These are phyloP conservation scores for Lepidochrysops patricia DNA, from an alignment of 2,888 invertebrate species.

Conservation along the genomic window DNA sequence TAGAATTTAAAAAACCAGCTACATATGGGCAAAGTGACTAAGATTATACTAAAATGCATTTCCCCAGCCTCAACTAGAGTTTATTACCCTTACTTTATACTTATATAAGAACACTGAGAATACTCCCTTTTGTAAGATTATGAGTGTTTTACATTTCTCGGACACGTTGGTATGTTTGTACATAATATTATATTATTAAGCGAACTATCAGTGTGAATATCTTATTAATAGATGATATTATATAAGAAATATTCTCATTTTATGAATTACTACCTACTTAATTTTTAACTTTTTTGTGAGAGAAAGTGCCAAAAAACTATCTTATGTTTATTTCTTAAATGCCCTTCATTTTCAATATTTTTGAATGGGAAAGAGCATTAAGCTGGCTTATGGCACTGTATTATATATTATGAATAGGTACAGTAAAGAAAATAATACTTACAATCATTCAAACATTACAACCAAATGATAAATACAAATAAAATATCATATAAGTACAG, in stretches of 20 bases:
- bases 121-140: too few relatives aligned
- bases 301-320: too few relatives aligned
- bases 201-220: too few relatives aligned
- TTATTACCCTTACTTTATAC: neutral
- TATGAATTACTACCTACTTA: neutral
- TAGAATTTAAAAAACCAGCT: neutral
- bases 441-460: neutral
- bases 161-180: too few relatives aligned
- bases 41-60: neutral
- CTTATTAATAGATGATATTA: too few relatives aligned
- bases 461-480: too few relatives aligned
- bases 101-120: too few relatives aligned
- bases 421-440: neutral
- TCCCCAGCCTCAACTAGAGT: neutral
- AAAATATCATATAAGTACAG: neutral
- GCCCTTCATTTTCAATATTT: neutral
- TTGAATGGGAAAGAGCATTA: conserved; percentile 7
- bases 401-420: neutral
- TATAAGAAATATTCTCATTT: neutral
- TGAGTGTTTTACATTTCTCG: too few relatives aligned
- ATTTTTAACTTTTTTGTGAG: neutral
- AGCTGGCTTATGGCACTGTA: neutral
- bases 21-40: too few relatives aligned
- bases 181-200: too few relatives aligned
- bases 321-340: neutral